Evolutionary conservation across 2,888 invertebrate species (phyloP).

Genomic region (Ecdyonurus torrentis): DNA sequence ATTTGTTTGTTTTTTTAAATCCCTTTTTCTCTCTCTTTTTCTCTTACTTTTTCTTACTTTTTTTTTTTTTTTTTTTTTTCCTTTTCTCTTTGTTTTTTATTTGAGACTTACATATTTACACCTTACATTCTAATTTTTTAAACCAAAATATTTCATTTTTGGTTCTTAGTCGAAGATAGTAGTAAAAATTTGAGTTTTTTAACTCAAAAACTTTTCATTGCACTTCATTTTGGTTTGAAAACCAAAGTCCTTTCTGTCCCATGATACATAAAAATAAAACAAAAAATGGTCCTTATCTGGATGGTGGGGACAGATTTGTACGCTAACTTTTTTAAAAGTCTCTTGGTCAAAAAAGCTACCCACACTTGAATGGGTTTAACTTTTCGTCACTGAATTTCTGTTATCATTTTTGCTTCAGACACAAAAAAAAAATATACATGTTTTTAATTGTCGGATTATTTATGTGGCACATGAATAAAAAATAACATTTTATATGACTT

Average conservation of each 20-base stretch:
- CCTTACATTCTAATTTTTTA: neutral
- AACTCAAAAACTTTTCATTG: neutral
- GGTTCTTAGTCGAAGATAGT: constrained; percentile 1
- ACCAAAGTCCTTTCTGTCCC: neutral
- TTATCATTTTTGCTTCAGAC: too few relatives aligned
- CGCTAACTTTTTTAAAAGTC: neutral
- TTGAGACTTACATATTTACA: neutral
- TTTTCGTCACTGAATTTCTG: neutral
- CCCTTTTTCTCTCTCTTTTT: too few relatives aligned
- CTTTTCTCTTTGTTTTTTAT: too few relatives aligned
- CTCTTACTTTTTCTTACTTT: too few relatives aligned
- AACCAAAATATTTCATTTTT: constrained; percentile 1
- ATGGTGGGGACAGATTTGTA: neutral
- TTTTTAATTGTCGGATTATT: neutral
- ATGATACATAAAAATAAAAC: neutral
- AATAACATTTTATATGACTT: neutral
- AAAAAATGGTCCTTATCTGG: neutral
- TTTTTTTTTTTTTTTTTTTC: too few relatives aligned
- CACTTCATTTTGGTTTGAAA: neutral
- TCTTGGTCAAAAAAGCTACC: neutral
- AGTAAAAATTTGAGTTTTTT: neutral
- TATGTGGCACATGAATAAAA: neutral
- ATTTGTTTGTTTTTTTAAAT: neutral
- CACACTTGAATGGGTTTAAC: neutral
- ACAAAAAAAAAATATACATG: neutral